Evolutionary conservation across 2,797 vertebrate genomes (phyloP), one percentile per base, ranked within the genome.

Genomic region (Selene dorsalis): DNA sequence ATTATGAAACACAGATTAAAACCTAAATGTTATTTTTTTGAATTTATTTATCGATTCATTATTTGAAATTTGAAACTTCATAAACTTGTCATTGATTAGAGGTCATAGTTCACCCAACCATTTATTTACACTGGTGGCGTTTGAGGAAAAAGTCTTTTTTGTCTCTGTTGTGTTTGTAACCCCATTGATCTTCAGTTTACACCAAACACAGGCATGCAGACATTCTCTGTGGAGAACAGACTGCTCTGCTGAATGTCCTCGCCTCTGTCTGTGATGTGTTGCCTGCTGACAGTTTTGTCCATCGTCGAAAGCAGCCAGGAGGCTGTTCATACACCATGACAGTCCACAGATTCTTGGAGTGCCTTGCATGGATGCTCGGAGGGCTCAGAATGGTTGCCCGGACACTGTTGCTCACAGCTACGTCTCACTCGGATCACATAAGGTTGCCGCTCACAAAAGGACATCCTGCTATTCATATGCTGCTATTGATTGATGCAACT

Each of bases 301-400:
- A 67, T 70, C 66, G 74, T 75, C 38, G 47, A 88, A 82, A 82
- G 88, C 82, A 75, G 73, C 74, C 75, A 53, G 83, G 80, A 83
- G 78, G 79, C 76, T 76, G 82, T 84, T 89, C 85, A 86, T 74
- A 43, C 87, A 89, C 70, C 84, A 71, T 81, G 84, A 86, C 88
- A 80, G 79, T 85, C 87, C 87, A 61, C 56, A 84, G 90, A 93
- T 92, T 93, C 91, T 85, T 76, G 52, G 75, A 88, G 87, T 89
- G 87, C 85, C 72, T 86, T 22, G 75, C 84, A 52, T 35, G 80
- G 87, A 88, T 79, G 78, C 86, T 88, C 74, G 16, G 56, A 82
- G 65, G 67, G 45, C 56, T 85, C 74, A 7, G 69, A 75, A 39
- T 48, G 73, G 91, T 91, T 90, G 71, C 88, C 57, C 20, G 8